Conservation (phyloP, 2,888 invertebrate species). For the Aporophyla lueneburgensis region DNA sequence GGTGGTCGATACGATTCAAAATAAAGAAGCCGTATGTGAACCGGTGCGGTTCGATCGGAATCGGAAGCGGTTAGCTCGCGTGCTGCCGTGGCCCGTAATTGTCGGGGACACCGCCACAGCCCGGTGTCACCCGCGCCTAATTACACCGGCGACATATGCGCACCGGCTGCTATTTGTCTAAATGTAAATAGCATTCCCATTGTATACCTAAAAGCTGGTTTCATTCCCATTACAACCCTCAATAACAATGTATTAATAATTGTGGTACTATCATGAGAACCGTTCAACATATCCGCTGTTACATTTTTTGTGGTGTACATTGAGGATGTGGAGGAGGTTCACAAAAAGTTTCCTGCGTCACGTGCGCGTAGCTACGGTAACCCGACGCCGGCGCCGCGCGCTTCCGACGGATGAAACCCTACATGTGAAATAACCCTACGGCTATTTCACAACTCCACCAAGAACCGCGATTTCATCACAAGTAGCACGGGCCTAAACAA, state of each 20-base stretch:
- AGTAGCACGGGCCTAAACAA: constrained; percentile 30
- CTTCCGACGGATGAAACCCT: constrained; percentile 86
- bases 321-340: constrained; percentile 76
- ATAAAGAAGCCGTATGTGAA: constrained; percentile 79
- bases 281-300: constrained; percentile 68
- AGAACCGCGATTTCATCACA: constrained; percentile 39
- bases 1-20: constrained; percentile 60
- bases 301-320: constrained; percentile 70
- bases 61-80: constrained; percentile 85
- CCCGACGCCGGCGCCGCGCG: constrained; percentile 78
- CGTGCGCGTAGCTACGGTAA: constrained; percentile 81
- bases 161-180: constrained; percentile 71
- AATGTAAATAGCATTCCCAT: constrained; percentile 27
- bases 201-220: constrained; percentile 31
- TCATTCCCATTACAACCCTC: constrained; percentile 23
- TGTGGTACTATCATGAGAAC: constrained; percentile 59
- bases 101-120: constrained; percentile 81
- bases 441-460: constrained; percentile 59
- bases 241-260: constrained; percentile 35
- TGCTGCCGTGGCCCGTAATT: constrained; percentile 79
- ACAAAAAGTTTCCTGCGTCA: constrained; percentile 81
- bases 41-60: constrained; percentile 81
- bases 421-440: constrained; percentile 70
- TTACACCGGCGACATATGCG: constrained; percentile 80
- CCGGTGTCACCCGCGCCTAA: constrained; percentile 73